Base-by-base conservation (phyloP, 2,888 invertebrate genomes). In the Tillus elongatus region DNA sequence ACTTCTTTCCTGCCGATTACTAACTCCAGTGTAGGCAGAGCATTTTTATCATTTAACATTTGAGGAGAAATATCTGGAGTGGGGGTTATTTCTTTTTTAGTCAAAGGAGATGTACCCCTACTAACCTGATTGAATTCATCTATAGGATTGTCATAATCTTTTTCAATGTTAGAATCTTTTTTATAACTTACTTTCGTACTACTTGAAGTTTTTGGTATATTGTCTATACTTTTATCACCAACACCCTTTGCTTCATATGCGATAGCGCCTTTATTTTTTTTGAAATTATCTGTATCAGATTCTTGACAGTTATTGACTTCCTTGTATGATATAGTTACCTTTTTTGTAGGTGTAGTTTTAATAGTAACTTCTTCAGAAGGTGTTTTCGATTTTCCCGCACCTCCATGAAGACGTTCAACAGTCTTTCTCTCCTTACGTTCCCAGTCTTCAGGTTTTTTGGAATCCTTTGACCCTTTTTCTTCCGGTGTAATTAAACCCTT, bases 1-100 rank as follows among this genome's bases (percentile, higher is more conserved):
- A 72, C 66, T 53, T 72, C 71, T 55, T 72, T 72, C 3, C 70
- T 63, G 2, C 71, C 71, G 38, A 72, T 70, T 2, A 72, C 63
- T 19, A 72, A 53, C 54, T 72, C 71, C 34, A 72, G 51, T 2
- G 70, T 69, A 8, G 63, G 64, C 33, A 4, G 33, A 30, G 11
- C 33, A 2, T 32, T 28, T 37, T 13, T 9, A 12, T 3, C 13
- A 24, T 3, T 11, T n/a, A 27, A 47, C 41, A 38, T 39, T 10
- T 43, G 38, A 10, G 54, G 51, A 3, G 56, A 51, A 19, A 43
- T 45, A 13, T 54, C 52, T 9, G 58, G 57, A 13, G 57, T 53
- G 9, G 58, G 54, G 6, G 54, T 51, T 13, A 58, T 53, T 27
- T 59, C 60, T 44, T 60, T 60, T 41, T 58, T 58, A 11, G 58